A percentile compares a stretch with the other conserved stretches of the same genome.
Conservation (phyloP, 2,888 invertebrate species). For the Ditula angustiorana region DNA sequence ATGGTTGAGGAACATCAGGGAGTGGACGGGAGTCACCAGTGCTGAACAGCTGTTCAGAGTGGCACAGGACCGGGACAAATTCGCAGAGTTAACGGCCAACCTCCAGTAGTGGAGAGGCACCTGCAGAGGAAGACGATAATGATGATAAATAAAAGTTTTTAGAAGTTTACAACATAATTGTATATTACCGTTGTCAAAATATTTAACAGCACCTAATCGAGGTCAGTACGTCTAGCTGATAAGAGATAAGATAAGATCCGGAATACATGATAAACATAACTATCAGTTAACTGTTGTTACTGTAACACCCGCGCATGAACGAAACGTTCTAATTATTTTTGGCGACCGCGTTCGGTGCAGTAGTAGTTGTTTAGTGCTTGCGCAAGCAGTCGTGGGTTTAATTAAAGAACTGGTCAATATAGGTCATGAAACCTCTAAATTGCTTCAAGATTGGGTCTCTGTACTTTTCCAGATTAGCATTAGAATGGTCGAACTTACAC, state of each 20-base stretch:
- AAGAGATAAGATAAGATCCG: constrained; percentile 29
- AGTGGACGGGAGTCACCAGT: too few relatives aligned
- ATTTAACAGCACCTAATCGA: constrained; percentile 29
- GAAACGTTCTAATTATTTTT: constrained; percentile 7
- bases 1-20: too few relatives aligned
- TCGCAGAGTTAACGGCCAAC: too few relatives aligned
- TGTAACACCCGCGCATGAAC: constrained; percentile 13
- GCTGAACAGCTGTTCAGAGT: too few relatives aligned
- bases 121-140: too few relatives aligned
- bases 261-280: constrained; percentile 12
- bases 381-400: neutral
- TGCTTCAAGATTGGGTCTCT: neutral
- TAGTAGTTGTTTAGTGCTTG: neutral
- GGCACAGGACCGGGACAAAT: too few relatives aligned
- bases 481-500: too few relatives aligned
- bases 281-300: constrained; percentile 23
- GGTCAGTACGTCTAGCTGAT: constrained; percentile 35
- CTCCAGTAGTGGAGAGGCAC: too few relatives aligned
- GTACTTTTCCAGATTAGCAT: too few relatives aligned
- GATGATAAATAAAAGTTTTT: too few relatives aligned
- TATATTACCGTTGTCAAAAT: constrained; percentile 14
- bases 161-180: neutral
- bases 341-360: neutral
- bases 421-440: neutral
- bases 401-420: neutral